Conservation (phyloP, 2,797 vertebrate genomes). For the Percopsis omiscomaycus region DNA sequence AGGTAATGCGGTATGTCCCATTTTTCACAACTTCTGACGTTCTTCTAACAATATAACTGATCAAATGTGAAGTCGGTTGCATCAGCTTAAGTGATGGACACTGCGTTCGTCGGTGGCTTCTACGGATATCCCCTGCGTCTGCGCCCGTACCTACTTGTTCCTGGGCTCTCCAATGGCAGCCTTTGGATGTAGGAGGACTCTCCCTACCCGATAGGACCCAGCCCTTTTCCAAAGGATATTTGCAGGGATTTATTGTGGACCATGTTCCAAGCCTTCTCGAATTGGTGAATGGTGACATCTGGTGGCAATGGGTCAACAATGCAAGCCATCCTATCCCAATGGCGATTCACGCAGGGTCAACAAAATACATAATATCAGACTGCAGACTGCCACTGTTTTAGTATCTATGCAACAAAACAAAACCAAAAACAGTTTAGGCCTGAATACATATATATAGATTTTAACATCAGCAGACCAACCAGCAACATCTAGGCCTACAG, state of each 20-base stretch:
- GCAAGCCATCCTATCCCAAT: neutral
- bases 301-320: slow-evolving; percentile 31
- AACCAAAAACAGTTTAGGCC: no score
- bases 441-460: no score
- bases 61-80: slow-evolving; percentile 56
- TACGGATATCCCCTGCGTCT: slow-evolving; percentile 70
- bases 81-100: slow-evolving; percentile 59
- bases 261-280: slow-evolving; percentile 6
- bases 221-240: slow-evolving; percentile 67
- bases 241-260: slow-evolving; percentile 64
- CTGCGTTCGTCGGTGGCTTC: slow-evolving; percentile 50
- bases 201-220: slow-evolving; percentile 68
- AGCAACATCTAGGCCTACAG: no score
- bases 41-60: slow-evolving; percentile 44
- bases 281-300: slow-evolving; percentile 62
- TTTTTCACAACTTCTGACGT: slow-evolving; percentile 64
- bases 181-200: slow-evolving; percentile 52
- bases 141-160: slow-evolving; percentile 49
- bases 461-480: neutral
- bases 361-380: neutral
- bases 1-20: slow-evolving; percentile 76
- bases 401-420: no score
- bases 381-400: no score
- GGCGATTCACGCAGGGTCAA: neutral
- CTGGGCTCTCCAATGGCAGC: slow-evolving; percentile 65